Percentiles rank a stretch among this genome's conserved stretches.
Evolutionary conservation across 92 coral and sea anemone species (phyloP).

Genomic region (Scolanthus callimorphus): DNA sequence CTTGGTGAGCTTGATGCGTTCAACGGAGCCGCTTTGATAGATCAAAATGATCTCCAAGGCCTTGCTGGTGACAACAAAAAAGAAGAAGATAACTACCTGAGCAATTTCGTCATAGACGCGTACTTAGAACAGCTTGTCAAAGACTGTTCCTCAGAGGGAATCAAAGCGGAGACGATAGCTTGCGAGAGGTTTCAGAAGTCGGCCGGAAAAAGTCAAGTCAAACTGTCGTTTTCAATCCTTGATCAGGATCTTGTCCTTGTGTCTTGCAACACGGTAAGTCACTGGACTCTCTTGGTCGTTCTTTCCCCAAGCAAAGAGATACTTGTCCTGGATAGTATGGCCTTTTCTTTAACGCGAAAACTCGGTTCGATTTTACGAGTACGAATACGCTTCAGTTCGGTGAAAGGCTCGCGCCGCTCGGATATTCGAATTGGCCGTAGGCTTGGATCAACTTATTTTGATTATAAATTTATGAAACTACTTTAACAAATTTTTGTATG

Average conservation of each 20-base stretch:
- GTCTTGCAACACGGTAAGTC: constrained; percentile 40
- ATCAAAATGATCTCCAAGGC: constrained; percentile 20
- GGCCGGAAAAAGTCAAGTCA: constrained; percentile 13
- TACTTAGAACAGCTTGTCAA: constrained; percentile 21
- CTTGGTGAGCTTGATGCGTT: constrained; percentile 39
- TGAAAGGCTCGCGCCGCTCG: too few relatives aligned
- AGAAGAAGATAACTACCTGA: too few relatives aligned
- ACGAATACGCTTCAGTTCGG: too few relatives aligned
- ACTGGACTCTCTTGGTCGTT: constrained; percentile 56
- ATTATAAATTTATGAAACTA: too few relatives aligned
- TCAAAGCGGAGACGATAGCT: constrained; percentile 13
- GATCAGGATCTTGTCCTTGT: constrained; percentile 33
- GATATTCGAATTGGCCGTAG: too few relatives aligned
- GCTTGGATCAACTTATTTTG: too few relatives aligned
- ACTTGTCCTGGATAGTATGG: constrained; percentile 36
- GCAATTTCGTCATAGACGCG: constrained; percentile 51
- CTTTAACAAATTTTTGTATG: too few relatives aligned
- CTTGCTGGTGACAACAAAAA: too few relatives aligned
- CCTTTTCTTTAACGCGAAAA: too few relatives aligned
- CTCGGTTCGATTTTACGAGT: too few relatives aligned
- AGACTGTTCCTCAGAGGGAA: constrained; percentile 5
- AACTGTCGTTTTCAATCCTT: constrained; percentile 4
- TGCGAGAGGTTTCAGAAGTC: constrained; percentile 41
- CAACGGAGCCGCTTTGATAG: constrained; percentile 28
- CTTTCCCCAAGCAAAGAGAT: constrained; percentile 28